These are phyloP conservation scores for Mythimna ferrago DNA, from an alignment of 2,888 invertebrate species.

Conservation along the genomic window DNA sequence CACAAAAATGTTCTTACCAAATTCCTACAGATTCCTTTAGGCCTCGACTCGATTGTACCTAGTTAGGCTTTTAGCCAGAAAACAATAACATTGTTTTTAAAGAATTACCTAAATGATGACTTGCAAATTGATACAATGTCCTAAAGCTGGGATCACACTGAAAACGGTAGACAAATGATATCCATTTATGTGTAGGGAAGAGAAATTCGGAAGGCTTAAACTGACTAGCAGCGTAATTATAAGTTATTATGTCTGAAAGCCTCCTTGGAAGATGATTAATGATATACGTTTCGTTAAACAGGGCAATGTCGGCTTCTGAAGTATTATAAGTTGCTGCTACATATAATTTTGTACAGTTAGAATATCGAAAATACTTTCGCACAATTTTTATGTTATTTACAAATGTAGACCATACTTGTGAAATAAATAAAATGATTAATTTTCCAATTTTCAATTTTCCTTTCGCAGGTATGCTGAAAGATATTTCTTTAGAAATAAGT, in stretches of 20 bases:
- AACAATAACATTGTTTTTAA: constrained; percentile 25
- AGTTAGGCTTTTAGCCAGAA: not conserved
- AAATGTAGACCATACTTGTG: not conserved
- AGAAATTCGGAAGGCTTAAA: constrained; percentile 68
- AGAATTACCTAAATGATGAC: constrained; percentile 32
- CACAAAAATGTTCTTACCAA: not conserved
- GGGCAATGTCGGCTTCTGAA: constrained; percentile 25
- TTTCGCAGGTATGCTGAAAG: too few species aligned
- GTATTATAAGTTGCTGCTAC: constrained; percentile 6
- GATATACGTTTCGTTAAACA: constrained; percentile 63
- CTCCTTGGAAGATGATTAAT: constrained; percentile 70
- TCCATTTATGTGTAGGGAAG: constrained; percentile 69
- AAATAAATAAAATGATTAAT: too few species aligned
- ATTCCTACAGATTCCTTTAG: not conserved
- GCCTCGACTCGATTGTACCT: not conserved
- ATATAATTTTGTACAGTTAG: not conserved
- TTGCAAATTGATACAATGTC: constrained; percentile 45
- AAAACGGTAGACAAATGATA: constrained; percentile 72
- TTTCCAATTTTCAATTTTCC: too few species aligned
- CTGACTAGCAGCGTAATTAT: constrained; percentile 75
- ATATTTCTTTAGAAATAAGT: too few species aligned
- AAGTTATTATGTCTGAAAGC: constrained; percentile 74
- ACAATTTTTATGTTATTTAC: not conserved
- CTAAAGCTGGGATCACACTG: constrained; percentile 39
- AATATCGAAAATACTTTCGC: not conserved